Percentiles rank a stretch among this genome's conserved stretches.
Evolutionary conservation across 2,888 invertebrate species (phyloP).

Genomic region (Drosophila flavopinicola): DNA sequence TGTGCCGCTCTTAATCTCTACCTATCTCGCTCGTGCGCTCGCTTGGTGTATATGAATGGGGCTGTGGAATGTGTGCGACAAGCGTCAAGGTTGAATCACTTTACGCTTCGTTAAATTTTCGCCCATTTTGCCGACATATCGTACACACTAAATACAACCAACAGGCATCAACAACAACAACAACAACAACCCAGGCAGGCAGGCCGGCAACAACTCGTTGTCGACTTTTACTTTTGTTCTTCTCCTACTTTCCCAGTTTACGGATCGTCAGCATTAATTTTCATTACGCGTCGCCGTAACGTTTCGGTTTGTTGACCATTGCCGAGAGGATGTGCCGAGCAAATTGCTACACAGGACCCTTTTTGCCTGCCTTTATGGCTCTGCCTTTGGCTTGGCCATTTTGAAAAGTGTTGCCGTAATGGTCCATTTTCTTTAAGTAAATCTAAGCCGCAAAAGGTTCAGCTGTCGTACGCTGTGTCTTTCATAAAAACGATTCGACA

Average conservation of each 20-base stretch:
- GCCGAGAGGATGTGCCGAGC: constrained; percentile 41
- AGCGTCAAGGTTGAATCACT: constrained; percentile 79
- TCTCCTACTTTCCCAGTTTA: constrained; percentile 60
- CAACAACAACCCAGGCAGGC: too few relatives aligned
- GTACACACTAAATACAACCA: constrained; percentile 26
- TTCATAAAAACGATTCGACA: constrained; percentile 36
- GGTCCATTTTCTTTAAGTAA: constrained; percentile 59
- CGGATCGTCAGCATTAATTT: constrained; percentile 80
- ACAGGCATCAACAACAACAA: constrained; percentile 6
- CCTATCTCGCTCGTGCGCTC: background rate
- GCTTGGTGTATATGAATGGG: constrained; percentile 58
- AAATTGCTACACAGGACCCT: constrained; percentile 61
- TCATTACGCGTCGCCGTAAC: constrained; percentile 77
- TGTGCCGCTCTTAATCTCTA: background rate
- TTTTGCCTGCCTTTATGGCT: constrained; percentile 58
- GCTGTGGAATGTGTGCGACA: constrained; percentile 58
- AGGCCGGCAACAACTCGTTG: constrained; percentile 18
- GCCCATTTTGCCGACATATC: constrained; percentile 45
- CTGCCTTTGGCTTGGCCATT: constrained; percentile 20
- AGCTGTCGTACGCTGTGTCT: constrained; percentile 5
- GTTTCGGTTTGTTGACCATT: constrained; percentile 77
- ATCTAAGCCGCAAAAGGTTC: constrained; percentile 55
- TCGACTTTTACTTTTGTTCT: constrained; percentile 62
- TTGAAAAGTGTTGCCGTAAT: constrained; percentile 50
- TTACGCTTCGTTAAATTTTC: constrained; percentile 77